These are phyloP conservation scores for Dasysyrphus tricinctus DNA, from an alignment of 2,888 invertebrate genomes.

Conservation along the genomic window DNA sequence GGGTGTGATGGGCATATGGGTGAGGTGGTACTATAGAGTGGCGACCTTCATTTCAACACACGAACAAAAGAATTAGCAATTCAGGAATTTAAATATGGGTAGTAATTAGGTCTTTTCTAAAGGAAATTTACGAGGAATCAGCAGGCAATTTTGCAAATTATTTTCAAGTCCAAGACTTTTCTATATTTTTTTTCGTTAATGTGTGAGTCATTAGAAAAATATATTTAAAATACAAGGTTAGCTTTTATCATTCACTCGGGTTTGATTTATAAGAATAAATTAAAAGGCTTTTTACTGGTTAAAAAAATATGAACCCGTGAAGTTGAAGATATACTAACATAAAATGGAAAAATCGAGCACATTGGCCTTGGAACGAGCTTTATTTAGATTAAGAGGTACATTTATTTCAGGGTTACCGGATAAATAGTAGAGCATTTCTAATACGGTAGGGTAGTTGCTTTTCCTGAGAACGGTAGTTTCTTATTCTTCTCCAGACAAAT, in stretches of 20 bases:
- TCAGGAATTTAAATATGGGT: constrained; percentile 7
- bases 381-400: too few species aligned
- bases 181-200: not conserved
- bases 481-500: too few species aligned
- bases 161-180: constrained; percentile 24
- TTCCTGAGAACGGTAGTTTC: too few species aligned
- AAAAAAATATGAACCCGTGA: too few species aligned
- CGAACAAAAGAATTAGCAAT: not conserved
- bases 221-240: not conserved
- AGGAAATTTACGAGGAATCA: constrained; percentile 34
- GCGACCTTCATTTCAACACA: constrained; percentile 56
- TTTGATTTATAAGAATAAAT: not conserved
- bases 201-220: constrained; percentile 11
- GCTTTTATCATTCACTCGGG: not conserved
- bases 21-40: not conserved
- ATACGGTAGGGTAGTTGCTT: too few species aligned
- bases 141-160: constrained; percentile 30
- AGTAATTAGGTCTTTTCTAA: constrained; percentile 9
- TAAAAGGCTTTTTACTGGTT: not conserved
- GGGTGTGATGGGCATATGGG: constrained; percentile 15
- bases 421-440: too few species aligned
- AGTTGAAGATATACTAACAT: too few species aligned
- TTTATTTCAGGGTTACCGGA: too few species aligned
- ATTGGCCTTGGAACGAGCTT: too few species aligned
- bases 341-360: too few species aligned